These are phyloP conservation scores for Procapra przewalskii DNA, from an alignment of 2,113 vertebrate genomes.

Conservation along the genomic window DNA sequence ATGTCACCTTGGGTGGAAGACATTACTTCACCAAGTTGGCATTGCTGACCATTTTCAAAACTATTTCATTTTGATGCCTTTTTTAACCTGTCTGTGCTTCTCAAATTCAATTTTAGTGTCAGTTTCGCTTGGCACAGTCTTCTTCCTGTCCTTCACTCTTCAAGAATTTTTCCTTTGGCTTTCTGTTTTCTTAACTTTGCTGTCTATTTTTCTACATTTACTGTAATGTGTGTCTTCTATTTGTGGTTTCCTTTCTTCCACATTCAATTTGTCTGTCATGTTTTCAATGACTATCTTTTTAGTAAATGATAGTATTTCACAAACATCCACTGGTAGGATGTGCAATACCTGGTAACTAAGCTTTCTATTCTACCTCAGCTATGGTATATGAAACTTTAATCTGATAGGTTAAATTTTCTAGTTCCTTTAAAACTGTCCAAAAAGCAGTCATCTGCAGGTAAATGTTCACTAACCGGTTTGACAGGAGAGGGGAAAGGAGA, in stretches of 20 bases:
- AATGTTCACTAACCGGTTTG: background rate
- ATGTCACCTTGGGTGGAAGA: slow-evolving; percentile 45
- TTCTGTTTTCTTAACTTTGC: slow-evolving; percentile 52
- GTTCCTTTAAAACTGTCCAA: background rate
- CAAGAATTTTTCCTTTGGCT: background rate
- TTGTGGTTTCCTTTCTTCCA: slow-evolving; percentile 45
- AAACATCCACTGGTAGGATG: slow-evolving; percentile 5
- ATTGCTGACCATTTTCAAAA: slow-evolving; percentile 36
- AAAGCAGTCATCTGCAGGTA: background rate
- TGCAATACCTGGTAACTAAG: background rate
- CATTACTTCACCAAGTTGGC: slow-evolving; percentile 41
- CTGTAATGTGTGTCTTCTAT: slow-evolving; percentile 19
- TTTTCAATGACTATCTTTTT: slow-evolving; percentile 38
- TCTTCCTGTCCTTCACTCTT: slow-evolving; percentile 39
- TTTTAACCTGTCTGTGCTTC: background rate
- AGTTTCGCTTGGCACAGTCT: slow-evolving; percentile 16
- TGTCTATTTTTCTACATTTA: slow-evolving; percentile 38
- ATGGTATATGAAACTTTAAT: background rate
- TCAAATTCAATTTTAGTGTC: slow-evolving; percentile 33
- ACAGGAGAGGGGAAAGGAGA: background rate
- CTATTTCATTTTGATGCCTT: background rate
- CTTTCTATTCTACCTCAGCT: slow-evolving; percentile 23
- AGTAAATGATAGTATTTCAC: slow-evolving; percentile 61
- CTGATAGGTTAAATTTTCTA: slow-evolving; percentile 16
- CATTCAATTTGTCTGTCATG: slow-evolving; percentile 57